Percentiles rank a stretch among this genome's conserved stretches.
phyloP scores from a whole-genome alignment of 2,888 invertebrate species.

The Hydroisotoma schaefferi region DNA sequence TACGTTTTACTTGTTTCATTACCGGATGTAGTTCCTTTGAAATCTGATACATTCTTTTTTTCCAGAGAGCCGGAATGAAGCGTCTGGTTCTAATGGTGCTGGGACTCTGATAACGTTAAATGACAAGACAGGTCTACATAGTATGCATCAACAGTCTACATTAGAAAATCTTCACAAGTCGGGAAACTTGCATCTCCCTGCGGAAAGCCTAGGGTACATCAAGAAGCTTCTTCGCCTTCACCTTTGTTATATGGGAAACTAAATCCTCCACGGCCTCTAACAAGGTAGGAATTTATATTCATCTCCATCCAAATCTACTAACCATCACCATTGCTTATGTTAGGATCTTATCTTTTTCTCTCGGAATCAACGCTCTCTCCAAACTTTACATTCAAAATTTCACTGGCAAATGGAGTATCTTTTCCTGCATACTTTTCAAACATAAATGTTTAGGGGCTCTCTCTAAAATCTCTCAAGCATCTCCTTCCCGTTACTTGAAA shows the following conservation, averaged over 20 bases:
- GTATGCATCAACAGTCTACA: constrained; percentile 43
- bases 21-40: too few relatives aligned
- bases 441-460: constrained; percentile 12
- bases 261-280: constrained; percentile 46
- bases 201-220: constrained; percentile 47
- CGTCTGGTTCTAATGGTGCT: constrained; percentile 47
- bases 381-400: constrained; percentile 5
- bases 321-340: background rate
- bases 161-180: constrained; percentile 48
- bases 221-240: constrained; percentile 46
- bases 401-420: too few relatives aligned
- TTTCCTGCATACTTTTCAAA: constrained; percentile 7
- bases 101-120: constrained; percentile 47
- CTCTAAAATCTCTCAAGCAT: background rate
- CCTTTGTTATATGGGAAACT: constrained; percentile 48
- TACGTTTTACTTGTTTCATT: too few relatives aligned
- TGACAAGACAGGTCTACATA: constrained; percentile 46
- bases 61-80: constrained; percentile 45
- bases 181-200: constrained; percentile 49
- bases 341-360: background rate
- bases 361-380: background rate
- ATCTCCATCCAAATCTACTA: background rate
- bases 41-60: too few relatives aligned
- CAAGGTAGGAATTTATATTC: constrained; percentile 36
- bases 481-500: constrained; percentile 14